Base-by-base conservation (phyloP, 1,140 invertebrate species). In the Stenopsyche tienmushanensis region DNA sequence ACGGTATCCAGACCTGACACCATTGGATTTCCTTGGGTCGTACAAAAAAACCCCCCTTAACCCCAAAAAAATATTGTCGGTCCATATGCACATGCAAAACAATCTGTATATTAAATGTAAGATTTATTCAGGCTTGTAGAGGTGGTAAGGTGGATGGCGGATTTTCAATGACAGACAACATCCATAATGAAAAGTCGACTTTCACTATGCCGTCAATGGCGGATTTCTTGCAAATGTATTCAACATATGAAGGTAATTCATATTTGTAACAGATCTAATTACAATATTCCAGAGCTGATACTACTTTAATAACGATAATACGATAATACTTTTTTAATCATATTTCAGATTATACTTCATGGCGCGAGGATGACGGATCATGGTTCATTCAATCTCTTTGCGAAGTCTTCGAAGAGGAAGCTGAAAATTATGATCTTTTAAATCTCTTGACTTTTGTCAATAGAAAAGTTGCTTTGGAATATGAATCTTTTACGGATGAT, bases 141-240 rank as follows among this genome's bases (percentile, higher is more conserved):
- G 57, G 57, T 2, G 42, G 24, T 60, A 49, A 60, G 24, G 9
- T 47, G 20, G 57, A 60, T 29, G 3, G 1, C 13, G 57, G 57
- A 25, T 29, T n/a, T 15, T n/a, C 42, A 1, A 3, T 29, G 1
- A 18, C 1, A 13, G 57, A 60, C 17, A 29, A 15, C 9, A 1
- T 15, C 9, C n/a, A n/a, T n/a, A 34, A 23, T 1, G n/a, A 20
- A 57, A 49, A 41, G 7, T 18, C 25, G 9, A 20, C 1, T 42
- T 47, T 18, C 15, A 47, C 44, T 47, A 60, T 60, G 15, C 57
- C 57, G 17, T 25, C 57, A 25, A 60, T 60, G 57, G 57, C 57
- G 1, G 57, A 60, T n/a, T 60, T 60, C 23, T 29, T 60, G 20
- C 57, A 60, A 13, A 60, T 60, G 57, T 60, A 60, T 60, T 47